Conservation (phyloP, 2,113 vertebrate species). For the Ictalurus punctatus region DNA sequence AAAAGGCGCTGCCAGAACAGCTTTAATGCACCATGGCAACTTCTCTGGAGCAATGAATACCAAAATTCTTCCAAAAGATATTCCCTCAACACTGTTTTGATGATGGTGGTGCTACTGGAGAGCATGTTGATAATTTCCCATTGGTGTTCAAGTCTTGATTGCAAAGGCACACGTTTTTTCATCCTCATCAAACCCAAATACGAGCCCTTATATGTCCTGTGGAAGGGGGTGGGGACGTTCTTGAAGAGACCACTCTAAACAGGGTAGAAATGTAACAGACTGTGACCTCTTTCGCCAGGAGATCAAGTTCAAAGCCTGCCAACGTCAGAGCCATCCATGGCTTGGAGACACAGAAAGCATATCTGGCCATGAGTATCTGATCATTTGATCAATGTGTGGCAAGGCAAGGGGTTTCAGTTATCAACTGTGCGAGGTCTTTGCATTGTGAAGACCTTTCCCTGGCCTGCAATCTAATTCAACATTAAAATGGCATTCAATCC, state of each 20-base stretch:
- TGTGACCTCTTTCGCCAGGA: neutral
- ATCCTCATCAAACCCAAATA: no score
- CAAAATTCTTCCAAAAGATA: neutral
- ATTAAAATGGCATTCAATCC: neutral
- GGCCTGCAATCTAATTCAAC: neutral
- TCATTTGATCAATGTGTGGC: neutral
- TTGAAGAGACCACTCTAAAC: neutral
- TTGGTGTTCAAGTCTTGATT: no score
- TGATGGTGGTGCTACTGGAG: neutral
- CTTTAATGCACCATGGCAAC: no score
- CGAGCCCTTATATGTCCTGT: neutral
- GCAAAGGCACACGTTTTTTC: no score
- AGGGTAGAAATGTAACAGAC: neutral
- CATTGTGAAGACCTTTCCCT: neutral
- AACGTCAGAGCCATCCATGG: neutral
- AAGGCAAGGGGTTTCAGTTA: neutral
- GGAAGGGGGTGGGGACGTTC: neutral
- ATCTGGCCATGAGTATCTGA: neutral
- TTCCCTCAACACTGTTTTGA: neutral
- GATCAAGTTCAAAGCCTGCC: no score
- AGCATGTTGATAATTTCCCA: no score
- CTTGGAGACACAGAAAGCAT: neutral
- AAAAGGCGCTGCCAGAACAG: no score
- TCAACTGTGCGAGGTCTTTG: neutral
- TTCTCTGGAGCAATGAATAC: neutral